Percentiles rank a stretch among this genome's conserved stretches.
phyloP scores from a whole-genome alignment of 2,113 vertebrate genomes.

The Megaceryle torquata region DNA sequence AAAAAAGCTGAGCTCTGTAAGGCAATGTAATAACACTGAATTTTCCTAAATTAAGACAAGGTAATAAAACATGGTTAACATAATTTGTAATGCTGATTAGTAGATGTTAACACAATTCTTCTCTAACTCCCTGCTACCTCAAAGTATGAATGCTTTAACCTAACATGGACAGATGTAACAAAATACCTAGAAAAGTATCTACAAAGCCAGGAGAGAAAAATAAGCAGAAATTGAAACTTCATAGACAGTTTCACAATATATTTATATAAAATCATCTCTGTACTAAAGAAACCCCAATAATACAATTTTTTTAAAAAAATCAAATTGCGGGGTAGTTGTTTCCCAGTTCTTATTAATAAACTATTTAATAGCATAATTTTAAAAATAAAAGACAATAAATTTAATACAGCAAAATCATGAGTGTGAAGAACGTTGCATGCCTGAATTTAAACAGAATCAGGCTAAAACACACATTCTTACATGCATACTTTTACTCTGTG shows the following conservation, averaged over 20 bases:
- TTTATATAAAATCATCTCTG: not conserved
- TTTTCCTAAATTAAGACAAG: not conserved
- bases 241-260: not conserved
- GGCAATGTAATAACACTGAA: not conserved
- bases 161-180: conserved; percentile 42
- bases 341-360: not conserved
- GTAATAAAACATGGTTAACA: not conserved
- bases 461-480: not conserved
- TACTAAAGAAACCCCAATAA: not conserved
- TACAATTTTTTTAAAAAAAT: not conserved
- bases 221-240: conserved; percentile 31
- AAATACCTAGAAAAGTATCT: conserved; percentile 8
- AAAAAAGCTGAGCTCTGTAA: not conserved
- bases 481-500: not conserved
- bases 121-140: not conserved
- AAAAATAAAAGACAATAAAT: not conserved
- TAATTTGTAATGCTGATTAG: not conserved
- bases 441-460: not conserved
- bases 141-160: conserved; percentile 18
- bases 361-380: not conserved
- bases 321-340: not conserved
- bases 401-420: not conserved
- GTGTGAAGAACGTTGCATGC: not conserved
- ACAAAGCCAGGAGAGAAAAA: conserved; percentile 37
- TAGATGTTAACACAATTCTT: not conserved